Evolutionary conservation across 2,888 invertebrate genomes (phyloP).

Genomic region (Rhagophthalmus giganteus): DNA sequence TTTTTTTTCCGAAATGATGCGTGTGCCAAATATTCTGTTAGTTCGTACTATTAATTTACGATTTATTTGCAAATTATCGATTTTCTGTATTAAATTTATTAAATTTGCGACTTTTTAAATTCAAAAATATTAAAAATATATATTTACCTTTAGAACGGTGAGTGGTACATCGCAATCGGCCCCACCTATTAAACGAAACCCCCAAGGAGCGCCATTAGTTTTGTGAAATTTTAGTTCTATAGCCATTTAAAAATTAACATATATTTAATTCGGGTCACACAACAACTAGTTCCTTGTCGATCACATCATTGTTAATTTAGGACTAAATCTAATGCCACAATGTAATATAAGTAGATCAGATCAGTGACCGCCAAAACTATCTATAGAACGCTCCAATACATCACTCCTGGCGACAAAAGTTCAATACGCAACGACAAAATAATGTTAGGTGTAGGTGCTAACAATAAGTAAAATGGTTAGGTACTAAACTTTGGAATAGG

Average conservation of each 20-base stretch:
- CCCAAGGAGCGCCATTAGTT: conserved; percentile 71
- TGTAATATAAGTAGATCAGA: conserved; percentile 35
- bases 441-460: background rate
- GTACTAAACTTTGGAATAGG: too few relatives aligned
- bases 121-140: too few relatives aligned
- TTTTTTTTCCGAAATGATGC: too few relatives aligned
- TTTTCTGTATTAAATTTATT: too few relatives aligned
- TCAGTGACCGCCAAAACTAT: conserved; percentile 36
- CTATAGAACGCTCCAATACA: conserved; percentile 19
- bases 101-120: too few relatives aligned
- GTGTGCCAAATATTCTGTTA: too few relatives aligned
- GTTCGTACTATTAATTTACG: too few relatives aligned
- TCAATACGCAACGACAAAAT: conserved; percentile 1
- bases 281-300: conserved; percentile 32
- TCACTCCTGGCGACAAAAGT: conserved; percentile 8
- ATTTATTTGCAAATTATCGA: too few relatives aligned
- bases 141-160: conserved; percentile 71
- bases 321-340: conserved; percentile 40
- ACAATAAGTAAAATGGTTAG: background rate
- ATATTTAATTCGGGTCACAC: conserved; percentile 39
- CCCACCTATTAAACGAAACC: conserved; percentile 76
- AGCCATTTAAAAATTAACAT: conserved; percentile 60
- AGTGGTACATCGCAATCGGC: conserved; percentile 73
- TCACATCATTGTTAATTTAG: conserved; percentile 41
- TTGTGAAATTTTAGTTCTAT: conserved; percentile 67